These are phyloP conservation scores for Lampris incognitus DNA, from an alignment of 2,113 vertebrate species.

Conservation along the genomic window DNA sequence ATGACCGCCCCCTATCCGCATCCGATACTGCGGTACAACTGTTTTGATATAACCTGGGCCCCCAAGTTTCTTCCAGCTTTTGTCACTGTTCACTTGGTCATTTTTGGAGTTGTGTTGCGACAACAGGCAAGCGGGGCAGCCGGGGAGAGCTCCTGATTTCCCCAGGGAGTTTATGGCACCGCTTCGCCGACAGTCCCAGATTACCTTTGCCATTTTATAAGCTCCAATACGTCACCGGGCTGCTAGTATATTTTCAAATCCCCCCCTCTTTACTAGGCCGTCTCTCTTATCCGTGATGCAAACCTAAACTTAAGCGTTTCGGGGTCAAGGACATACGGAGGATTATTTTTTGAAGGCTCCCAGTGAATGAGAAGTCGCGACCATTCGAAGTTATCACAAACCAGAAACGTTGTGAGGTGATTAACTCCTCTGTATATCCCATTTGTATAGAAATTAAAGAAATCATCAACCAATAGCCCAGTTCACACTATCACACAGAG, in stretches of 20 bases:
- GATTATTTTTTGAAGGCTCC: conserved; percentile 4
- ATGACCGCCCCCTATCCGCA: conserved; percentile 17
- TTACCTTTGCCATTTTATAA: conserved; percentile 66
- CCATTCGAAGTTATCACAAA: conserved; percentile 21
- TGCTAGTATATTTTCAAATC: conserved; percentile 66
- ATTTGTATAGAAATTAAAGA: neutral
- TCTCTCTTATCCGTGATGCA: conserved; percentile 43
- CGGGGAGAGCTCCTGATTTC: conserved; percentile 77
- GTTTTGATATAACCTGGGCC: conserved; percentile 50
- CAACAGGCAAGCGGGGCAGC: conserved; percentile 64
- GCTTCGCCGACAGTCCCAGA: conserved; percentile 70
- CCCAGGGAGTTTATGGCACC: conserved; percentile 54
- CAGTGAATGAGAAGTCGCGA: conserved; percentile 23
- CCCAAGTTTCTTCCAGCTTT: conserved; percentile 49
- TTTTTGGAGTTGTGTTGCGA: conserved; percentile 56
- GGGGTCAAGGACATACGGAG: conserved; percentile 49
- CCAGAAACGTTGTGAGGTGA: neutral
- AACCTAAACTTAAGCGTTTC: conserved; percentile 46
- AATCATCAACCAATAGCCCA: neutral
- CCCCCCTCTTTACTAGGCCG: conserved; percentile 3
- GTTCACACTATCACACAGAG: neutral
- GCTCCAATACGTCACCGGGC: conserved; percentile 52
- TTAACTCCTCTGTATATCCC: neutral
- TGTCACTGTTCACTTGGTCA: conserved; percentile 20
- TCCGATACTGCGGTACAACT: conserved; percentile 39